These are phyloP conservation scores for Spatula versicolor DNA, from an alignment of 2,797 vertebrate genomes.

Conservation along the genomic window DNA sequence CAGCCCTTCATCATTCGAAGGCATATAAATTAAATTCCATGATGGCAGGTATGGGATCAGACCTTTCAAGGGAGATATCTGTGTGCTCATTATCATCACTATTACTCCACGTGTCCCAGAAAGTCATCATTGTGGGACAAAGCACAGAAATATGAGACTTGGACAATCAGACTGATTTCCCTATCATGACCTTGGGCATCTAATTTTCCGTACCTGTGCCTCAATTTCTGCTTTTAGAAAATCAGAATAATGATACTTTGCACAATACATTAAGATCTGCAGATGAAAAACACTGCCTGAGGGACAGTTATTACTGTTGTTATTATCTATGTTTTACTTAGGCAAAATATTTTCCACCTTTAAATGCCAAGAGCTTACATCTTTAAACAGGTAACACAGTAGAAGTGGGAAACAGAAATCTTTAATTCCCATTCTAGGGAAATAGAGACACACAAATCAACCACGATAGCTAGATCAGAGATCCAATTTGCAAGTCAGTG, in stretches of 20 bases:
- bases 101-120: not conserved
- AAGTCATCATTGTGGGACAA: not conserved
- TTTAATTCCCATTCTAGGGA: not conserved
- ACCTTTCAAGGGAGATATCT: slow-evolving; percentile 37
- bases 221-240: slow-evolving; percentile 44
- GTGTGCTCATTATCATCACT: slow-evolving; percentile 8
- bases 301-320: not conserved
- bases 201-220: slow-evolving; percentile 14
- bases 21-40: slow-evolving; percentile 37
- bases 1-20: slow-evolving; percentile 45
- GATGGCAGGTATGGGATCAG: slow-evolving; percentile 21
- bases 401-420: not conserved
- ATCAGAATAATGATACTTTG: slow-evolving; percentile 13
- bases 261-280: not conserved
- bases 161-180: not conserved
- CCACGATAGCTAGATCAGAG: not conserved
- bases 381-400: not conserved
- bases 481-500: not conserved
- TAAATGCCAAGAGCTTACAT: not conserved
- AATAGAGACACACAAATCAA: not conserved
- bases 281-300: not conserved
- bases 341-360: not conserved
- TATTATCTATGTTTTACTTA: not conserved
- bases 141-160: not conserved
- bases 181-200: not conserved